Evolutionary conservation across 2,888 invertebrate genomes (phyloP).

Genomic region (Lamellibrachia columna): DNA sequence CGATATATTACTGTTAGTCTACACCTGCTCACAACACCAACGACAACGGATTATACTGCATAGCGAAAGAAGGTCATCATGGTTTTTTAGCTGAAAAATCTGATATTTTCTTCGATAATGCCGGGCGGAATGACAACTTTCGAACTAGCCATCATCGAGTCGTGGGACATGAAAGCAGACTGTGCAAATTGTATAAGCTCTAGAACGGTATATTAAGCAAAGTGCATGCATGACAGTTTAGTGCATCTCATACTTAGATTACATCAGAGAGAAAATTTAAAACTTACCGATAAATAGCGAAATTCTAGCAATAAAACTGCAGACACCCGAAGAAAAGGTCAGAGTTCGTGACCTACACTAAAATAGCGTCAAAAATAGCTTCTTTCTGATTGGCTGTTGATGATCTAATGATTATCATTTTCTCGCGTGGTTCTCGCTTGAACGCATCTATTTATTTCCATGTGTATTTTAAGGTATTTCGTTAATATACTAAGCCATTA

Average conservation of each 20-base stretch:
- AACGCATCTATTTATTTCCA: neutral
- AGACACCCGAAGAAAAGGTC: slow-evolving; percentile 11
- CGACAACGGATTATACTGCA: neutral
- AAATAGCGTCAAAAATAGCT: neutral
- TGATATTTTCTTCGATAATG: slow-evolving; percentile 6
- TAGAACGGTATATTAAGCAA: neutral
- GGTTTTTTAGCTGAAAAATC: slow-evolving; percentile 11
- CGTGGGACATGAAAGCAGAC: neutral
- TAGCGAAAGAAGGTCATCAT: neutral
- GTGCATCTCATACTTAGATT: slow-evolving; percentile 4
- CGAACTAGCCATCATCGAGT: neutral
- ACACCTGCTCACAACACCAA: neutral
- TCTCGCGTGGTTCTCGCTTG: slow-evolving; percentile 11
- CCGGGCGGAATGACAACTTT: slow-evolving; percentile 6
- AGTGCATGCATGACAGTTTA: neutral
- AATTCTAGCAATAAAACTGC: neutral
- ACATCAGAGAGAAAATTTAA: neutral
- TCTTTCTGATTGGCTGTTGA: slow-evolving; percentile 12
- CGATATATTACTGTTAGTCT: neutral
- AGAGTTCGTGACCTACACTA: slow-evolving; percentile 16
- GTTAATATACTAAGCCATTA: neutral
- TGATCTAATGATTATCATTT: slow-evolving; percentile 10
- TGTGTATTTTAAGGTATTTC: neutral
- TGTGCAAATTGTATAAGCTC: neutral
- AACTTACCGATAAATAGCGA: slow-evolving; percentile 5